phyloP scores from a whole-genome alignment of 2,888 invertebrate species.

The Drosophila monieri region DNA sequence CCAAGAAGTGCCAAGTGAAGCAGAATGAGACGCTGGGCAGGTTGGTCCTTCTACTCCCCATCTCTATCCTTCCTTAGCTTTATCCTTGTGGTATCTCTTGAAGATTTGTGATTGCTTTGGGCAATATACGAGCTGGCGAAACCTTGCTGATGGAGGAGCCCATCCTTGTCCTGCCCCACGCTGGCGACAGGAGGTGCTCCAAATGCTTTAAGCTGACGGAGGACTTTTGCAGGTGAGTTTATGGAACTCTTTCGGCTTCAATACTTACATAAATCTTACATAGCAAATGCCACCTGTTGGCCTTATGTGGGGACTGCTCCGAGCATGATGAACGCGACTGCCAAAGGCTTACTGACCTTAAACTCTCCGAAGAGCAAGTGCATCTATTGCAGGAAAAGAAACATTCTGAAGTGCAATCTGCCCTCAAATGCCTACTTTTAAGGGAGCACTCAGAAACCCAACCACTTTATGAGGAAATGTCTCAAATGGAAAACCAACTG shows the following conservation, averaged over 20 bases:
- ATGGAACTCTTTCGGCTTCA: neutral
- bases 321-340: conserved; percentile 85
- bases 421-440: conserved; percentile 84
- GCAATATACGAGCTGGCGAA: conserved; percentile 86
- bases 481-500: conserved; percentile 86
- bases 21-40: conserved; percentile 76
- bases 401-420: conserved; percentile 72
- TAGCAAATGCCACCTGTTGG: conserved; percentile 86
- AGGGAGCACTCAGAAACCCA: conserved; percentile 83
- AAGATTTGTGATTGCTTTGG: conserved; percentile 83
- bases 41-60: conserved; percentile 48
- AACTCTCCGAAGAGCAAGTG: conserved; percentile 78
- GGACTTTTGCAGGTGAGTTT: conserved; percentile 74
- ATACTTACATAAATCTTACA: neutral
- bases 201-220: conserved; percentile 84
- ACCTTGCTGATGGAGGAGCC: conserved; percentile 86
- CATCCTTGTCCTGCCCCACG: conserved; percentile 85
- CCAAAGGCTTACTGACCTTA: conserved; percentile 84
- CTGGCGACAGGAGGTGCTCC: conserved; percentile 84
- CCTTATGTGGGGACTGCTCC: conserved; percentile 84
- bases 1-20: conserved; percentile 75
- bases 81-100: neutral
- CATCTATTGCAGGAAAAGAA: conserved; percentile 58
- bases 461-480: conserved; percentile 85
- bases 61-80: neutral